Conservation (phyloP, 2,888 invertebrate species). For the Melanargia galathea region DNA sequence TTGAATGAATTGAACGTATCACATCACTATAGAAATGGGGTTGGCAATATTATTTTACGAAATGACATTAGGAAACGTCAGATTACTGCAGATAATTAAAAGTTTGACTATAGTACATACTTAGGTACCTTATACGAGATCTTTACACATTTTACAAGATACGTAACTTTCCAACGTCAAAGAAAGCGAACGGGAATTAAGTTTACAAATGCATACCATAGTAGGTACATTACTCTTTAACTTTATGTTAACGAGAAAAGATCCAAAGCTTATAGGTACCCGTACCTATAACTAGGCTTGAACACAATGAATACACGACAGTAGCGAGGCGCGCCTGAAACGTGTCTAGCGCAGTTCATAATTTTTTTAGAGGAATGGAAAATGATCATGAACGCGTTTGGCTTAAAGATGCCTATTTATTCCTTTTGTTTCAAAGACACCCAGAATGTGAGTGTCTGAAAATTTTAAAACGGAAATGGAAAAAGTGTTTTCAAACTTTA, state of each 20-base stretch:
- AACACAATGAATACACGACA: background rate
- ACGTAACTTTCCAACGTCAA: slow-evolving; percentile 12
- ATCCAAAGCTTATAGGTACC: slow-evolving; percentile 4
- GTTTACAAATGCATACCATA: slow-evolving; percentile 15
- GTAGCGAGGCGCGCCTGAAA: background rate
- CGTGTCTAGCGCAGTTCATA: background rate
- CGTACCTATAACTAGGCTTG: background rate
- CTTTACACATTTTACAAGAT: slow-evolving; percentile 15
- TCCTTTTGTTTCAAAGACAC: no score
- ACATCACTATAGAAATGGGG: no score
- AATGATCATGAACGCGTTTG: no score
- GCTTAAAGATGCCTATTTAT: no score
- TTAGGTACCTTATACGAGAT: background rate
- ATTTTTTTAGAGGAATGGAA: background rate
- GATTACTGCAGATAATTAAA: no score
- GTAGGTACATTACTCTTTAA: slow-evolving; percentile 2
- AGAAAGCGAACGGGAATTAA: slow-evolving; percentile 19
- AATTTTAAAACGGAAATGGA: no score
- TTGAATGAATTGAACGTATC: no score
- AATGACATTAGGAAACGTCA: no score
- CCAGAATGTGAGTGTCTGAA: no score
- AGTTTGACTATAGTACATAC: no score
- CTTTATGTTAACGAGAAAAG: slow-evolving; percentile 17
- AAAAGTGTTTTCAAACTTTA: no score
- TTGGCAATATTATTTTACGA: no score